Evolutionary conservation across 2,113 vertebrate species (phyloP), one percentile per base, ranked within the genome.

Genomic region (Rutilus rutilus): DNA sequence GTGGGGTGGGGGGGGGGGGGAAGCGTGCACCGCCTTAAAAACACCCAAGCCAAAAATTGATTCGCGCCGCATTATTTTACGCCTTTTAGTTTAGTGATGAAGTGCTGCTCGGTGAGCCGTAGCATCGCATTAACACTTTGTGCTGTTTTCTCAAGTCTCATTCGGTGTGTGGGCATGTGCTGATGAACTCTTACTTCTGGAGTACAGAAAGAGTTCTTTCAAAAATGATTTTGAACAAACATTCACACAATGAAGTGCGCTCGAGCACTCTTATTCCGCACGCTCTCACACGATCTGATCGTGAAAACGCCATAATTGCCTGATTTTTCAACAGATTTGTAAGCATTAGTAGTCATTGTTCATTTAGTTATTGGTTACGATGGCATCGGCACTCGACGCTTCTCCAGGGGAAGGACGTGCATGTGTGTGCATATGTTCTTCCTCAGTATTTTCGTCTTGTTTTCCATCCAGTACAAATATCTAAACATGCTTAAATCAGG

Each of bases 51-150:
- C 82, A 39, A 81, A 81, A 88, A 88, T 90, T 88, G 85, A 88
- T 90, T 88, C 81, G 77, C 74, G 62, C 82, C 27, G 83, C 87
- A 88, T 87, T 65, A 85, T 86, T 89, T 89, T 67, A 83, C 81
- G 75, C 85, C 47, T 85, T 87, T 86, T 79, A 67, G 84, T 75
- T 85, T 62, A 39, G 83, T 81, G 84, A 73, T 87, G 77, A 87
- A 84, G 73, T 15, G 76, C 60, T 62, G 79, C 83, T 83, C 57
- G 79, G 45, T 79, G 78, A 89, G 82, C 73, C 71, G 12, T 57
- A 69, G 71, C 42, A 23, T 78, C 50, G 80, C 84, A 82, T 87
- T 90, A 78, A 64, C 84, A 36, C 39, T 73, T 54, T 88, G 87
- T 80, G 30, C 8, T 67, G 30, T 85, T 78, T 45, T 52, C 59